A percentile compares a stretch with the other conserved stretches of the same genome.
Conservation (phyloP, 1,140 invertebrate species). For the Drosophila varians region DNA sequence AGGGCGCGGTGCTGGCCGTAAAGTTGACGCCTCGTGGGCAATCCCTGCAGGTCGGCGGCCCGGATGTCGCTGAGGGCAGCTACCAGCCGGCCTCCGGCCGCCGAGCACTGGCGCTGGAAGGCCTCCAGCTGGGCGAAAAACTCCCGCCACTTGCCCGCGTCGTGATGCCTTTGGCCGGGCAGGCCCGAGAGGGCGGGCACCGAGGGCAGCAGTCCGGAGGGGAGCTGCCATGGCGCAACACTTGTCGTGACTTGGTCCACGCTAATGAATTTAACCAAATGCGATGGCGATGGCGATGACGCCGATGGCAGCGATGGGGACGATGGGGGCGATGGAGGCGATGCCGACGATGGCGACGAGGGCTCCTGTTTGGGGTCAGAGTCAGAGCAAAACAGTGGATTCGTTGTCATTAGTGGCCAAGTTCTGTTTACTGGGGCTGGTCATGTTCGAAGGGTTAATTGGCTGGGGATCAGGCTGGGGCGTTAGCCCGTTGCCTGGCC, state of each 20-base stretch:
- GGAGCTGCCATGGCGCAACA: conserved; percentile 81
- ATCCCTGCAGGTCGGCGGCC: conserved; percentile 82
- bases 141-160: conserved; percentile 87
- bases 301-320: conserved; percentile 28
- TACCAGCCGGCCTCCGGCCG: conserved; percentile 84
- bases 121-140: conserved; percentile 87
- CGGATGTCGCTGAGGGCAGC: conserved; percentile 85
- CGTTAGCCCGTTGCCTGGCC: conserved; percentile 53
- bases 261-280: conserved; percentile 83
- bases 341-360: background rate
- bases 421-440: conserved; percentile 52
- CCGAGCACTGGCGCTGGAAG: conserved; percentile 84
- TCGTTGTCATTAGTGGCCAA: conserved; percentile 71
- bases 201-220: conserved; percentile 70
- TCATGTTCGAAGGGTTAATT: conserved; percentile 78
- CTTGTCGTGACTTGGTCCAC: conserved; percentile 83
- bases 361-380: conserved; percentile 54
- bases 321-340: conserved; percentile 10
- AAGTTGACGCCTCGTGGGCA: conserved; percentile 84
- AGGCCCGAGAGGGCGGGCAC: conserved; percentile 83
- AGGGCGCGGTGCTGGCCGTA: conserved; percentile 85
- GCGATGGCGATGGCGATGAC: conserved; percentile 27
- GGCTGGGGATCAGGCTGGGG: conserved; percentile 62
- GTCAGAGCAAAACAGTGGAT: conserved; percentile 49
- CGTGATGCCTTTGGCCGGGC: conserved; percentile 85